phyloP scores from a whole-genome alignment of 1,140 invertebrate genomes.

The Piezodorus guildinii region DNA sequence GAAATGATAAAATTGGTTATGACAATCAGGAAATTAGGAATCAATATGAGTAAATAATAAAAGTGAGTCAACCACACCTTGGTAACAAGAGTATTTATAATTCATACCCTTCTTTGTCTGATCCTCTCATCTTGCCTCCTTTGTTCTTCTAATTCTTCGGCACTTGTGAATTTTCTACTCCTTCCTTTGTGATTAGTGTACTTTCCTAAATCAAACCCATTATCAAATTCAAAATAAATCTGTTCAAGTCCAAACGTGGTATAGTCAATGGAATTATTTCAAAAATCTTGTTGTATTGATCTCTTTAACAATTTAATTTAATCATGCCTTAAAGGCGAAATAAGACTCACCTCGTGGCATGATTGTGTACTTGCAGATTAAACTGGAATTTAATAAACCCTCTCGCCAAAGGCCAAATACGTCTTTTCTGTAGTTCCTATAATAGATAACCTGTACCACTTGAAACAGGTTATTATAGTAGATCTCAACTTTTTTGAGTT shows the following conservation, averaged over 20 bases:
- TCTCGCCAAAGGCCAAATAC: neutral
- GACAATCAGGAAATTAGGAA: too few species aligned
- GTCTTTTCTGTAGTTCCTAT: neutral
- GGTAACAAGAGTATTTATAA: neutral
- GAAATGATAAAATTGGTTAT: too few species aligned
- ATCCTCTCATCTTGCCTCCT: conserved; percentile 61
- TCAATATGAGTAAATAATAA: too few species aligned
- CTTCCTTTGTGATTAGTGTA: conserved; percentile 85
- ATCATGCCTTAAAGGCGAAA: too few species aligned
- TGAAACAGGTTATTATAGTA: too few species aligned
- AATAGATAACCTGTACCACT: neutral
- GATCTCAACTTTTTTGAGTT: too few species aligned
- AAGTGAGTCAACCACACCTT: too few species aligned
- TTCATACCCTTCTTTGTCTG: conserved; percentile 51
- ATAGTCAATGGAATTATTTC: neutral
- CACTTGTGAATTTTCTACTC: conserved; percentile 83
- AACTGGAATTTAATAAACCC: neutral
- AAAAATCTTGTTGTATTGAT: too few species aligned
- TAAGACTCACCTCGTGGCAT: conserved; percentile 20
- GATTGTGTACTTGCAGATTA: neutral
- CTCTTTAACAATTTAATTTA: too few species aligned
- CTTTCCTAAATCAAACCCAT: conserved; percentile 48
- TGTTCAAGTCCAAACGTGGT: neutral
- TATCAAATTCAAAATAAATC: conserved; percentile 5
- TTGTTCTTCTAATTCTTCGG: conserved; percentile 80